phyloP scores from a whole-genome alignment of 1,140 invertebrate genomes.

The Chironomus tepperi region DNA sequence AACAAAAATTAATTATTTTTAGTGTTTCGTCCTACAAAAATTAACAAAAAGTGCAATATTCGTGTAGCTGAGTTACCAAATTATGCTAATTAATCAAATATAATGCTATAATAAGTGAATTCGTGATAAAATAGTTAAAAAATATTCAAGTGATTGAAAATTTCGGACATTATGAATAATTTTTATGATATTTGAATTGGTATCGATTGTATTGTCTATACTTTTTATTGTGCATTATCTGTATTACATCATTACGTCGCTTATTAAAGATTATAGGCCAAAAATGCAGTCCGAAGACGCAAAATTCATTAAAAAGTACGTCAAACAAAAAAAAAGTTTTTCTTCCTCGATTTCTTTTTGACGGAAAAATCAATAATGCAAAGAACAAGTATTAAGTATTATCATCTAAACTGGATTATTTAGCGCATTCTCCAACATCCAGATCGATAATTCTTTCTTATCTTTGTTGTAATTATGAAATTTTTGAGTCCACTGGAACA shows the following conservation, averaged over 20 bases:
- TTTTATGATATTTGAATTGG: conserved; percentile 12
- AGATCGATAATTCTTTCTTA: too few species aligned
- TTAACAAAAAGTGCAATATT: neutral
- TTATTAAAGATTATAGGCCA: neutral
- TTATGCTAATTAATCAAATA: neutral
- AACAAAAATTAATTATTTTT: neutral
- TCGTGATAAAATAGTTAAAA: neutral
- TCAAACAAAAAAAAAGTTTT: conserved; percentile 25
- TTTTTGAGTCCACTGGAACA: too few species aligned
- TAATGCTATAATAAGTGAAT: neutral
- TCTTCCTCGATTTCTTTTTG: neutral
- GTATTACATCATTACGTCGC: neutral
- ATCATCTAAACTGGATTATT: neutral
- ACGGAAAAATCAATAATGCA: conserved; percentile 21
- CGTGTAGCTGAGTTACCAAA: neutral
- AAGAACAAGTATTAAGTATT: conserved; percentile 18
- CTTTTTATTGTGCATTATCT: conserved; percentile 18
- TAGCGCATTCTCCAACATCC: too few species aligned
- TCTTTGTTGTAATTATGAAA: too few species aligned
- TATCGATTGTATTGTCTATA: neutral
- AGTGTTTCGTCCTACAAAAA: neutral
- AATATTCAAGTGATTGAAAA: neutral
- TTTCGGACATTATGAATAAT: neutral
- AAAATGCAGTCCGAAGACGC: conserved; percentile 51
- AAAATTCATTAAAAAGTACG: conserved; percentile 51